phyloP scores from a whole-genome alignment of 2,888 invertebrate genomes.

The Atrina japonica region DNA sequence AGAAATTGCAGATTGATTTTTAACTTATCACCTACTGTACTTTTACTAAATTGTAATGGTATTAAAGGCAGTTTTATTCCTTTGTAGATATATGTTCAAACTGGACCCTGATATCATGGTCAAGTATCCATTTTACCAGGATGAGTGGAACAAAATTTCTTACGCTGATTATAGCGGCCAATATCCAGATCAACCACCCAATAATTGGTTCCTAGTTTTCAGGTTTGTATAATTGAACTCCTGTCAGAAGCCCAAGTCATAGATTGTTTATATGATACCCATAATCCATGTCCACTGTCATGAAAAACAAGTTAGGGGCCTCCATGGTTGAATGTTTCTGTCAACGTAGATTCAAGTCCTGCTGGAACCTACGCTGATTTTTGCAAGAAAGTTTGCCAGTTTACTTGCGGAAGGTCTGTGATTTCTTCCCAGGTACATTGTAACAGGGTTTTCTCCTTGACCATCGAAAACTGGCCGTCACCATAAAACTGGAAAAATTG shows the following conservation, averaged over 20 bases:
- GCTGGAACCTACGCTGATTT: too few relatives aligned
- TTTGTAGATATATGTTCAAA: constrained; percentile 77
- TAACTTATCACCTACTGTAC: too few relatives aligned
- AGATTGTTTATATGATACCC: not conserved
- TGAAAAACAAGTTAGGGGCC: too few relatives aligned
- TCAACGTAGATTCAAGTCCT: too few relatives aligned
- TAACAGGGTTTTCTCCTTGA: too few relatives aligned
- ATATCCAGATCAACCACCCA: constrained; percentile 78
- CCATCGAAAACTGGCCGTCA: too few relatives aligned
- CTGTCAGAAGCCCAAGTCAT: not conserved
- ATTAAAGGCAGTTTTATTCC: too few relatives aligned
- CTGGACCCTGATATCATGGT: constrained; percentile 76
- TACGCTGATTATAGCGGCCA: constrained; percentile 79
- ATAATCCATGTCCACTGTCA: not conserved
- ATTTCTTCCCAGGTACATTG: too few relatives aligned
- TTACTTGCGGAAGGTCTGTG: too few relatives aligned
- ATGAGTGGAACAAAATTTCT: constrained; percentile 80
- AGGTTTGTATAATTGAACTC: constrained; percentile 64
- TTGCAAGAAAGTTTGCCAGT: too few relatives aligned
- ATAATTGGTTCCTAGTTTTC: constrained; percentile 80
- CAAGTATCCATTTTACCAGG: constrained; percentile 78
- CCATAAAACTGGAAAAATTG: not conserved
- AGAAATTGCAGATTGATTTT: constrained; percentile 3
- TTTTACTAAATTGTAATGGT: too few relatives aligned
- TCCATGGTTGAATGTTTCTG: too few relatives aligned